phyloP scores from a whole-genome alignment of 2,113 vertebrate species.

The Brachyhypopomus occidentalis region DNA sequence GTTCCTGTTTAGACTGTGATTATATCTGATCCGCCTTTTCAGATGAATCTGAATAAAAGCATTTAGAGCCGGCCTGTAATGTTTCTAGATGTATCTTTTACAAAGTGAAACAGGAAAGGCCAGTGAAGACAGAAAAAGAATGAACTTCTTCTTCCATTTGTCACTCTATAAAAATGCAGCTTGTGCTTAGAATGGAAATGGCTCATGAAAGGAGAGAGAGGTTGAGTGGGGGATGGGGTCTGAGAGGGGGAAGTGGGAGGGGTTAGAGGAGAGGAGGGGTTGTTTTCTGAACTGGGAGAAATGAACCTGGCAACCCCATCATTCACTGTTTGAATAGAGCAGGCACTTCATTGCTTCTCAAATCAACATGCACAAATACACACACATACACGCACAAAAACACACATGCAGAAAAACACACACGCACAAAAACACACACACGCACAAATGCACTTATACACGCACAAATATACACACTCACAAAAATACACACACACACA shows the following conservation, averaged over 20 bases:
- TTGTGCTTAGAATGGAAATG: constrained; percentile 53
- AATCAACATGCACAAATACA: constrained; percentile 65
- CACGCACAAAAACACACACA: background rate
- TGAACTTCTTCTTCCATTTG: constrained; percentile 49
- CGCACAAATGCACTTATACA: constrained; percentile 39
- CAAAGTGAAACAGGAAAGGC: constrained; percentile 34
- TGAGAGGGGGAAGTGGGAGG: constrained; percentile 59
- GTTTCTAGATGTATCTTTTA: background rate
- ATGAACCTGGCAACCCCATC: constrained; percentile 75
- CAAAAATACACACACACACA: constrained; percentile 38
- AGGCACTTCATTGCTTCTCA: constrained; percentile 79
- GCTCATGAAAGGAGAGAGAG: constrained; percentile 47
- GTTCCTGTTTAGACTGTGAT: constrained; percentile 44
- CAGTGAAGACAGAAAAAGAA: constrained; percentile 51
- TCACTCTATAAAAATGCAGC: constrained; percentile 55
- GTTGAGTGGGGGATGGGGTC: constrained; percentile 46
- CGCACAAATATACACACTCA: constrained; percentile 25
- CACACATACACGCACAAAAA: constrained; percentile 23
- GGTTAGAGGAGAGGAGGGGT: constrained; percentile 38
- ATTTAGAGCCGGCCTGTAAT: constrained; percentile 27
- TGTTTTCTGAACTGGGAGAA: constrained; percentile 68
- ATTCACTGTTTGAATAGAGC: constrained; percentile 78
- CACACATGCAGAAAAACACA: background rate
- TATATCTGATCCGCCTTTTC: constrained; percentile 37
- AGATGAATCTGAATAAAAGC: constrained; percentile 39